A percentile compares a stretch with the other conserved stretches of the same genome.
phyloP scores from a whole-genome alignment of 2,888 invertebrate species.

The Listrodromus nycthemerus region DNA sequence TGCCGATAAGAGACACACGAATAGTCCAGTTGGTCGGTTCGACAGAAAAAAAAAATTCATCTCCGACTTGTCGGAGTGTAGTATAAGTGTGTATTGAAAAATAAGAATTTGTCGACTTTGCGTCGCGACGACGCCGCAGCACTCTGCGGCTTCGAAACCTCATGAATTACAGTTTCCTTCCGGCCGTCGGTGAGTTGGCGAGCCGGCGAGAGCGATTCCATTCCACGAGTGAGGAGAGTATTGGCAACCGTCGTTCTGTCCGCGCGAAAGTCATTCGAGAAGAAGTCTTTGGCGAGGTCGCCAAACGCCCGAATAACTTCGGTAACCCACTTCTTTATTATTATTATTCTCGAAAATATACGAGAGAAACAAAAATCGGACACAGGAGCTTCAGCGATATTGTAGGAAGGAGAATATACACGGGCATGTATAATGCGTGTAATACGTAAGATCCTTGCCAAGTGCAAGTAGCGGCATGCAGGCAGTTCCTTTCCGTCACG shows the following conservation, averaged over 20 bases:
- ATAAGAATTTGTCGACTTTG: background rate
- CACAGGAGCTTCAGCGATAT: background rate
- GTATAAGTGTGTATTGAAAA: background rate
- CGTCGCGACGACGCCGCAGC: slow-evolving; percentile 12
- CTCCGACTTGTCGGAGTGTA: background rate
- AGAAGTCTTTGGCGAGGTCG: slow-evolving; percentile 27
- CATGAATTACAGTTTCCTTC: slow-evolving; percentile 45
- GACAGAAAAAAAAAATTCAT: background rate
- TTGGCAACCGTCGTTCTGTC: slow-evolving; percentile 12
- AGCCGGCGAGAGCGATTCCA: background rate
- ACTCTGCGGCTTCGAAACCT: slow-evolving; percentile 17
- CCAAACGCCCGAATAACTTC: slow-evolving; percentile 31
- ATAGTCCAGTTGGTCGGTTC: background rate
- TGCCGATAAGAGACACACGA: background rate
- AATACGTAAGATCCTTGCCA: slow-evolving; percentile 15
- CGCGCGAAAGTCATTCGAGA: slow-evolving; percentile 10
- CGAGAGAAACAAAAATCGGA: background rate
- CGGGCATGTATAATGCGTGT: background rate
- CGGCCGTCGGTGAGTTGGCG: slow-evolving; percentile 3
- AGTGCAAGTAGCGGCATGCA: slow-evolving; percentile 33
- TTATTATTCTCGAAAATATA: background rate
- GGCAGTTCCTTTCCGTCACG: slow-evolving; percentile 64
- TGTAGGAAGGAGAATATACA: background rate
- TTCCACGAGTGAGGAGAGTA: slow-evolving; percentile 12
- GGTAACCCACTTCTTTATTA: slow-evolving; percentile 52